Evolutionary conservation across 2,888 invertebrate species (phyloP).

Genomic region (Pocota personata): DNA sequence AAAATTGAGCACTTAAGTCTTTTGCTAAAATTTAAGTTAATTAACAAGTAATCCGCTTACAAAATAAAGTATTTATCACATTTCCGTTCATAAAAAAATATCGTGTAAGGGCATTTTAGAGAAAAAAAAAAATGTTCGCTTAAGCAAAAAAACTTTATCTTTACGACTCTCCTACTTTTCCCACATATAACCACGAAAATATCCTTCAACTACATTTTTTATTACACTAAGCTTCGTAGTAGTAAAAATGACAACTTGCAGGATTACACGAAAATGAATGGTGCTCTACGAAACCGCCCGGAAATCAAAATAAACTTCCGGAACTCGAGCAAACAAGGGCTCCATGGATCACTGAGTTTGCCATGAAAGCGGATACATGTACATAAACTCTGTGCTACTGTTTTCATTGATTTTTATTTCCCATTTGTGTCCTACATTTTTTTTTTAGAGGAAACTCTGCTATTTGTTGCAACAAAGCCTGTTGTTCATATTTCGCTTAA

Average conservation of each 20-base stretch:
- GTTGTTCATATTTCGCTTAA: slow-evolving; percentile 4
- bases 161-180: slow-evolving; percentile 18
- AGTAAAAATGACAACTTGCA: slow-evolving; percentile 58
- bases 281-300: slow-evolving; percentile 37
- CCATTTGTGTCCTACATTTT: background rate
- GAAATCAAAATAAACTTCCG: slow-evolving; percentile 61
- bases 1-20: too few species aligned
- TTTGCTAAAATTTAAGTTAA: too few species aligned
- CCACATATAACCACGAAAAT: slow-evolving; percentile 14
- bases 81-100: background rate
- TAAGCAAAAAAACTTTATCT: slow-evolving; percentile 13
- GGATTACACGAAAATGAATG: slow-evolving; percentile 60
- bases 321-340: slow-evolving; percentile 44
- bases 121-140: background rate
- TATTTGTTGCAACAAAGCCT: slow-evolving; percentile 32
- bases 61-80: background rate
- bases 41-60: background rate
- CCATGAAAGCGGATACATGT: slow-evolving; percentile 45
- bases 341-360: slow-evolving; percentile 50
- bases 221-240: slow-evolving; percentile 50
- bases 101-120: background rate
- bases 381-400: slow-evolving; percentile 13
- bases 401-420: slow-evolving; percentile 38
- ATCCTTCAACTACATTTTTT: slow-evolving; percentile 49
- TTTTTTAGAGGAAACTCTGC: background rate